Base-by-base conservation (phyloP, 2,113 vertebrate genomes). In the Notothenia coriiceps region DNA sequence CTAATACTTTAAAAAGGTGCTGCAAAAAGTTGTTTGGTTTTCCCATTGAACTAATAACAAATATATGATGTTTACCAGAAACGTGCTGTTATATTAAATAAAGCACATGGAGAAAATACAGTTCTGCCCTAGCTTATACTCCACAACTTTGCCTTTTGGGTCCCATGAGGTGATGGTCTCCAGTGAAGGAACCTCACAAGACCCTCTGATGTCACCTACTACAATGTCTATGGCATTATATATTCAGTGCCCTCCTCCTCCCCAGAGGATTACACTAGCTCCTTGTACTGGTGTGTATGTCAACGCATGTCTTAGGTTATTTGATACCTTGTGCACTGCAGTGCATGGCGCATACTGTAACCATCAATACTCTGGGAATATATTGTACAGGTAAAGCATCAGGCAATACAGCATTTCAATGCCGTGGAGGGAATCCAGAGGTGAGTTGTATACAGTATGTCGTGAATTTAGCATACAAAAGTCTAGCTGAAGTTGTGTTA, bases 141-240 rank as follows among this genome's bases (percentile, higher is more conserved):
- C 60, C 18, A 29, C 14, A 64, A 76, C 71, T 86, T 44, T 69
- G 76, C 87, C 54, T 77, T 17, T 40, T 3, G 25, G 61, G 54
- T 93, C 86, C 64, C 78, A 67, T 14, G 77, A 80, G 85, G 60
- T 61, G 80, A 77, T 40, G 50, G 50, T 79, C 63, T 69, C 85
- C 51, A 70, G 80, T 74, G 62, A 70, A 84, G 49, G 35, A 88
- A 78, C 73, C 86, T 83, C 82, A 80, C 79, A 88, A 82, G 80
- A 50, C 67, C 40, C 69, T 90, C 88, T 83, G 70, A 89, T 88
- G 74, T 88, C 89, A 91, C 13, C 20, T 22, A 57, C 83, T 84
- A 70, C 84, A 51, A 67, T 64, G 62, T 88, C 80, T 81, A 50
- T 22, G 65, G 61, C 51, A 44, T 70, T 85, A 61, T 82, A 60